Evolutionary conservation across 2,797 vertebrate genomes (phyloP).

Genomic region (Liasis olivaceus): DNA sequence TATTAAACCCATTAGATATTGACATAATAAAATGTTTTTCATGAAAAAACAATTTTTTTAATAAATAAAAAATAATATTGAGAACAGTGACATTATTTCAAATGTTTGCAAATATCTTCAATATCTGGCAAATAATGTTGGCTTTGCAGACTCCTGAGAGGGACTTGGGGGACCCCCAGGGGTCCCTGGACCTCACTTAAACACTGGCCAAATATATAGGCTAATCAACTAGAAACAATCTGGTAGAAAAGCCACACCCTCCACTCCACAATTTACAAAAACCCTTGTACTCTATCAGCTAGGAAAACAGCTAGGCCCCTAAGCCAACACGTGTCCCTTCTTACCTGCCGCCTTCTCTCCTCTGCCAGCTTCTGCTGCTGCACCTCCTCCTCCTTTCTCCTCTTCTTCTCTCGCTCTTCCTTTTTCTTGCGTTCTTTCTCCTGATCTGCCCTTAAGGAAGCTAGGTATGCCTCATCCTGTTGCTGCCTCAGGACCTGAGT

Average conservation of each 20-base stretch:
- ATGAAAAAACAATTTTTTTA: not conserved
- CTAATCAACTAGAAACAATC: not conserved
- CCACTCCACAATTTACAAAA: not conserved
- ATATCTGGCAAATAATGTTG: not conserved
- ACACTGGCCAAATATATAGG: not conserved
- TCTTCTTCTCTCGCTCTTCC: slow-evolving; percentile 90
- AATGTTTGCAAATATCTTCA: not conserved
- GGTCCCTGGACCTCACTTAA: not conserved
- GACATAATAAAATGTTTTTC: not conserved
- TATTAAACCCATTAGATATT: not conserved
- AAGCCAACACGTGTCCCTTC: not conserved
- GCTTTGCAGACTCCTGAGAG: not conserved
- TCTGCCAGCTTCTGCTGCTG: slow-evolving; percentile 89
- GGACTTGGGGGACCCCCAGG: not conserved
- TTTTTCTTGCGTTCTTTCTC: slow-evolving; percentile 95
- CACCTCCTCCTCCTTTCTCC: slow-evolving; percentile 91
- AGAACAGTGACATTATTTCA: not conserved
- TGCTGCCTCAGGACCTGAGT: slow-evolving; percentile 96
- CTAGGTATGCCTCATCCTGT: slow-evolving; percentile 95
- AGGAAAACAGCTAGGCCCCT: not conserved
- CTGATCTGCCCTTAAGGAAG: slow-evolving; percentile 92
- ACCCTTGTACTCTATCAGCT: not conserved
- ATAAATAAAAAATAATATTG: not conserved
- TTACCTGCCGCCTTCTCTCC: slow-evolving; percentile 89
- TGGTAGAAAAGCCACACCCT: too few species aligned